These are phyloP conservation scores for Cosmopolites sordidus DNA, from an alignment of 2,888 invertebrate genomes.

Conservation along the genomic window DNA sequence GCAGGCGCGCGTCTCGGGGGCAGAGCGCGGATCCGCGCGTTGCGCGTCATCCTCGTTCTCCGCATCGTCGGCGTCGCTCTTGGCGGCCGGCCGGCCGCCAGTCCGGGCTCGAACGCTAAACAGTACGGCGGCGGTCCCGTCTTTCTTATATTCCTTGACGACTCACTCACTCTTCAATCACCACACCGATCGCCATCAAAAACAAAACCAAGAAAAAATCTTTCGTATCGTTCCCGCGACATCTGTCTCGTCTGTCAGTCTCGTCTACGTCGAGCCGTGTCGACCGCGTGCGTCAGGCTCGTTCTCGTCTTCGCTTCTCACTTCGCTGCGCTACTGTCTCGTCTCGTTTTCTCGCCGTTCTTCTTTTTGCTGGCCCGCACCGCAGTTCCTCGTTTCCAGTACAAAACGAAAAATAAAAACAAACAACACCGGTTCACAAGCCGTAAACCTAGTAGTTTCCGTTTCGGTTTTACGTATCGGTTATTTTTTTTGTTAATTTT, in stretches of 20 bases:
- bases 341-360: not conserved
- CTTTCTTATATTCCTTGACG: slow-evolving; percentile 33
- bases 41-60: slow-evolving; percentile 13
- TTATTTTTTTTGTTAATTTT: slow-evolving; percentile 38
- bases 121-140: slow-evolving; percentile 60
- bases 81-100: slow-evolving; percentile 25
- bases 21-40: slow-evolving; percentile 17
- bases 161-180: slow-evolving; percentile 25
- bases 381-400: slow-evolving; percentile 26
- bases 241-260: too few relatives aligned
- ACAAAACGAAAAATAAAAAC: slow-evolving; percentile 15
- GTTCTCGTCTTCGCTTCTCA: not conserved
- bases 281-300: not conserved
- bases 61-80: slow-evolving; percentile 4
- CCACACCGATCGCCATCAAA: slow-evolving; percentile 12
- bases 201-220: too few relatives aligned
- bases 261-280: not conserved
- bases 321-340: not conserved
- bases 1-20: slow-evolving; percentile 23
- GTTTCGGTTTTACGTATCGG: too few relatives aligned
- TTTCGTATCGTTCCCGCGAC: too few relatives aligned
- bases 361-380: slow-evolving; percentile 6
- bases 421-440: slow-evolving; percentile 5
- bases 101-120: slow-evolving; percentile 55
- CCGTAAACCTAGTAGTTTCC: too few relatives aligned